Evolutionary conservation across 1,140 invertebrate species (phyloP).

Genomic region (Bombus balteatus): DNA sequence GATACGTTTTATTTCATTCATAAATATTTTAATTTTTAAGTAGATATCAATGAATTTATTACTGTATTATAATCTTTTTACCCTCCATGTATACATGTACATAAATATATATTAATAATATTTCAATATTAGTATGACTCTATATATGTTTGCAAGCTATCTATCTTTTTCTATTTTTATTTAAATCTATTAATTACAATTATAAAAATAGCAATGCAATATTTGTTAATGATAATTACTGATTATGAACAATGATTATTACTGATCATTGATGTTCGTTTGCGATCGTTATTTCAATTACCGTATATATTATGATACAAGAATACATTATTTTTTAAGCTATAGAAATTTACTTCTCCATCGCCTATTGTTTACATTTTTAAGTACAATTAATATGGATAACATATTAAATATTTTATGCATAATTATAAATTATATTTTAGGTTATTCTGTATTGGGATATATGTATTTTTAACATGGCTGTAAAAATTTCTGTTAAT

Average conservation of each 20-base stretch:
- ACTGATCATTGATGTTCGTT: not conserved
- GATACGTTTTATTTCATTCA: not conserved
- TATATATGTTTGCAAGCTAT: not conserved
- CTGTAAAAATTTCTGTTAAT: slow-evolving; percentile 54
- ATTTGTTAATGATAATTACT: not conserved
- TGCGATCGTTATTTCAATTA: not conserved
- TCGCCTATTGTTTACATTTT: too few species aligned
- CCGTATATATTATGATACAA: not conserved
- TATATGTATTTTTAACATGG: slow-evolving; percentile 51
- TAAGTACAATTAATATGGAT: not conserved
- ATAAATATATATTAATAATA: not conserved
- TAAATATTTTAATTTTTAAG: slow-evolving; percentile 1
- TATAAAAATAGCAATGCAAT: not conserved
- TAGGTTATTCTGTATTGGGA: not conserved
- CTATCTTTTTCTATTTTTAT: too few species aligned
- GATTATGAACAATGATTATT: not conserved
- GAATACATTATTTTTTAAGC: not conserved
- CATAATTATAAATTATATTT: not conserved
- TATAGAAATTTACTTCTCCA: not conserved
- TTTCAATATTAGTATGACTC: not conserved
- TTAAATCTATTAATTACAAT: not conserved
- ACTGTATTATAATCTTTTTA: not conserved
- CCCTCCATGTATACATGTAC: too few species aligned
- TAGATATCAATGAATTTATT: not conserved
- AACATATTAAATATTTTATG: not conserved